Conservation (phyloP, 2,888 invertebrate genomes). For the Agrotis segetum region DNA sequence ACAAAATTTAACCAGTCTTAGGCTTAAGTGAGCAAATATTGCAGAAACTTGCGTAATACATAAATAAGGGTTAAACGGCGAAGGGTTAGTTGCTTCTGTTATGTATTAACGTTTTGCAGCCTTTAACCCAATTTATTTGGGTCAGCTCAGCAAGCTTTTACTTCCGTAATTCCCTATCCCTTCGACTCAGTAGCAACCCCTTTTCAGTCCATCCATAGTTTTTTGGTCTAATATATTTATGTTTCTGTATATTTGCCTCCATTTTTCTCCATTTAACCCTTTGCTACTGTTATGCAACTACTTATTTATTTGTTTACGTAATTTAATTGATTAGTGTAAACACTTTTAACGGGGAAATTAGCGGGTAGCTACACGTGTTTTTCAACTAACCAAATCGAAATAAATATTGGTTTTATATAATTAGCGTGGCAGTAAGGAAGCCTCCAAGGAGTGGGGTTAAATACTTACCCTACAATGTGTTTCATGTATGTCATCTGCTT, state of each 20-base stretch:
- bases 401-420: neutral
- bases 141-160: neutral
- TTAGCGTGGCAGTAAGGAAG: neutral
- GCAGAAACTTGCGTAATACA: constrained; percentile 36
- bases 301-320: constrained; percentile 39
- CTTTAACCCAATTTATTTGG: neutral
- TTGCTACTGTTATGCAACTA: constrained; percentile 30
- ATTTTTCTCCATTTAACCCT: constrained; percentile 1
- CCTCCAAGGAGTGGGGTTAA: neutral
- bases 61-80: neutral
- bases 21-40: neutral
- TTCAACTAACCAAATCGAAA: neutral
- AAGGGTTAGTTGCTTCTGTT: neutral
- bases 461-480: constrained; percentile 97
- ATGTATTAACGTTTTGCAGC: neutral
- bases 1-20: neutral
- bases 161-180: neutral
- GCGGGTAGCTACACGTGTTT: constrained; percentile 6
- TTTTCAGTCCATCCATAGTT: neutral
- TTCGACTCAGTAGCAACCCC: neutral
- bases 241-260: neutral
- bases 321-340: constrained; percentile 47
- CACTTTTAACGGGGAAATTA: constrained; percentile 7
- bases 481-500: constrained; percentile 98
- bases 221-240: neutral